Evolutionary conservation across 2,888 invertebrate species (phyloP).

Genomic region (Leuctra nigra): DNA sequence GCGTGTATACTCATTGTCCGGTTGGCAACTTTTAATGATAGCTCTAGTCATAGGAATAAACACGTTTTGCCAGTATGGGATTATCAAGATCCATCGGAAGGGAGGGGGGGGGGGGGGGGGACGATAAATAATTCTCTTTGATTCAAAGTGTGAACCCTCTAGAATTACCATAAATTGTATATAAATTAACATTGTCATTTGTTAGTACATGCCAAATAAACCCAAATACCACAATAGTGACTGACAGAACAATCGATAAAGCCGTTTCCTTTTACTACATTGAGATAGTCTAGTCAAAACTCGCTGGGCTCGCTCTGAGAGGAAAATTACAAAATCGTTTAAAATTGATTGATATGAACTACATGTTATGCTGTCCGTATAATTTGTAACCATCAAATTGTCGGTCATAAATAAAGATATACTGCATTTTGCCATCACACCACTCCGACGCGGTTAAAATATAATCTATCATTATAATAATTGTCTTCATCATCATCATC

Average conservation of each 20-base stretch:
- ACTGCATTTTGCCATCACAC: constrained; percentile 6
- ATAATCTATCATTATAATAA: constrained; percentile 21
- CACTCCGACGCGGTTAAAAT: neutral
- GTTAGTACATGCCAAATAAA: constrained; percentile 4
- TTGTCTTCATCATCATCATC: constrained; percentile 17
- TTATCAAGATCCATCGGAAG: neutral
- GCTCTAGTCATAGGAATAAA: constrained; percentile 15
- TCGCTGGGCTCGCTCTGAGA: neutral
- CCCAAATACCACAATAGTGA: neutral
- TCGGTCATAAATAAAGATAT: constrained; percentile 17
- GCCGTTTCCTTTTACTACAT: no score
- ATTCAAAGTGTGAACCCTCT: constrained; percentile 2
- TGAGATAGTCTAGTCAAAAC: no score
- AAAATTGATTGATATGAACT: constrained; percentile 13
- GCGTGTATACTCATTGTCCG: constrained; percentile 13
- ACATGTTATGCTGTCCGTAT: constrained; percentile 8
- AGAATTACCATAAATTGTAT: constrained; percentile 11
- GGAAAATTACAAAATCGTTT: constrained; percentile 10
- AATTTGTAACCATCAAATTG: constrained; percentile 13
- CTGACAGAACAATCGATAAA: neutral
- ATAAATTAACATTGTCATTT: constrained; percentile 9
- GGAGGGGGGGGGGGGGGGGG: no score
- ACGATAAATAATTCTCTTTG: constrained; percentile 8
- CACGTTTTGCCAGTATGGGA: constrained; percentile 13
- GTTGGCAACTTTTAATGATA: constrained; percentile 16